phyloP scores from a whole-genome alignment of 2,888 invertebrate species.

The Glaucopsyche alexis region DNA sequence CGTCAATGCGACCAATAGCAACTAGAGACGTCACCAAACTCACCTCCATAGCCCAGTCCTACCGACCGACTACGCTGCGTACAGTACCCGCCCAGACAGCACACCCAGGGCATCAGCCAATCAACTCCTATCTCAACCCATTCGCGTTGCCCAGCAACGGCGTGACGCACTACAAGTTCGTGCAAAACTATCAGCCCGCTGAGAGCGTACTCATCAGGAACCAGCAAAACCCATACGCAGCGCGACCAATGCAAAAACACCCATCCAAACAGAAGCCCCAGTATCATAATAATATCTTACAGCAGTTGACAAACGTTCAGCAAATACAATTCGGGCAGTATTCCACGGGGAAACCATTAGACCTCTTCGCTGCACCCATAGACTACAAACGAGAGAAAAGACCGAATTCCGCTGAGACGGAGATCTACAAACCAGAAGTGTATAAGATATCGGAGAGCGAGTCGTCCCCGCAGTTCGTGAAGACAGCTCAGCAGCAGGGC shows the following conservation, averaged over 20 bases:
- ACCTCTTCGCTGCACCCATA: slow-evolving; percentile 60
- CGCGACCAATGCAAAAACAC: slow-evolving; percentile 62
- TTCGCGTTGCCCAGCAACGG: slow-evolving; percentile 62
- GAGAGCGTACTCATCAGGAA: slow-evolving; percentile 66
- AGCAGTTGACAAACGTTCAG: slow-evolving; percentile 65
- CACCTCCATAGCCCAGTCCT: slow-evolving; percentile 72
- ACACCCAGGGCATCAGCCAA: slow-evolving; percentile 63
- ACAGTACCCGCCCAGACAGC: slow-evolving; percentile 55
- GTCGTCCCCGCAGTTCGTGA: slow-evolving; percentile 62
- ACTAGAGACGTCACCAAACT: slow-evolving; percentile 67
- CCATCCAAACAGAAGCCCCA: slow-evolving; percentile 62
- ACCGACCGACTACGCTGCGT: slow-evolving; percentile 67
- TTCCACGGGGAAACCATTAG: slow-evolving; percentile 58
- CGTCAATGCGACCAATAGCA: slow-evolving; percentile 64
- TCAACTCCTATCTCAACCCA: slow-evolving; percentile 71
- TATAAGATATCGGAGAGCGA: slow-evolving; percentile 66
- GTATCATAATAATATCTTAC: slow-evolving; percentile 57
- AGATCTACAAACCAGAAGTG: slow-evolving; percentile 68
- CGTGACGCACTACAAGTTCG: slow-evolving; percentile 62
- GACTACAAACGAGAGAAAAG: slow-evolving; percentile 60
- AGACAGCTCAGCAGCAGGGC: slow-evolving; percentile 68
- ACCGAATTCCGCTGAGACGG: slow-evolving; percentile 48
- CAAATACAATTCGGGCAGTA: slow-evolving; percentile 66
- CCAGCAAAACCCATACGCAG: slow-evolving; percentile 62
- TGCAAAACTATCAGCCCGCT: slow-evolving; percentile 61